Percentiles rank a stretch among this genome's conserved stretches.
Evolutionary conservation across 2,113 vertebrate genomes (phyloP).

Genomic region (Rattus norvegicus): DNA sequence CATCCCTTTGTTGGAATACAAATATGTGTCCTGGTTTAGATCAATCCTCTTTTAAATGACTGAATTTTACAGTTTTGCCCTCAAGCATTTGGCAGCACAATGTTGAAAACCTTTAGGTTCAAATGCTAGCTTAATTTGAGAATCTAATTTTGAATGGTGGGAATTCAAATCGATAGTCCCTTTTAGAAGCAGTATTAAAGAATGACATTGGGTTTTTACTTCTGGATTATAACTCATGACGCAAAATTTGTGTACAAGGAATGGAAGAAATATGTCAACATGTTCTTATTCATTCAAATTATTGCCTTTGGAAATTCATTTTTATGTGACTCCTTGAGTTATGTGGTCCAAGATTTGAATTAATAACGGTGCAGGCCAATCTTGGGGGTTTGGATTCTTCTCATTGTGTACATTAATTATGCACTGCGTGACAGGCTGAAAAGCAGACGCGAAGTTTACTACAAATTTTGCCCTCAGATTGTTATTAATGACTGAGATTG

Average conservation of each 20-base stretch:
- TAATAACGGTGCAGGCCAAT: not conserved
- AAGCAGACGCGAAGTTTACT: not conserved
- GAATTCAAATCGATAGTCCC: not conserved
- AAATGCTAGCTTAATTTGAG: slow-evolving; percentile 1
- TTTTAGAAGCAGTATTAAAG: not conserved
- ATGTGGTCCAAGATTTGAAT: not conserved
- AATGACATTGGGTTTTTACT: not conserved
- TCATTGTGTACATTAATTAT: not conserved
- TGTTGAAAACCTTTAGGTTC: not conserved
- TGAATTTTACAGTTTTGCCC: not conserved
- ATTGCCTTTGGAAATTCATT: not conserved
- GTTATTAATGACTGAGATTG: not conserved
- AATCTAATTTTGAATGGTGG: slow-evolving; percentile 11
- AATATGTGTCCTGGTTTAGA: slow-evolving; percentile 11
- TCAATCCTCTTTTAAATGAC: slow-evolving; percentile 1
- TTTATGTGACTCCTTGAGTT: not conserved
- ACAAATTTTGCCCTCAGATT: not conserved
- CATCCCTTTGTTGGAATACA: not conserved
- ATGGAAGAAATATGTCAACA: not conserved
- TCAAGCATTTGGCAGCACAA: not conserved
- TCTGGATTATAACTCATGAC: not conserved
- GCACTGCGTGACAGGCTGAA: slow-evolving; percentile 5
- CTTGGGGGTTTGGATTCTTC: not conserved
- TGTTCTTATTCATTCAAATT: not conserved
- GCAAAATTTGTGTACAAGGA: not conserved